Percentiles rank a stretch among this genome's conserved stretches.
These are phyloP conservation scores for Mactra quadrangularis DNA, from an alignment of 1,140 invertebrate genomes.

Conservation along the genomic window DNA sequence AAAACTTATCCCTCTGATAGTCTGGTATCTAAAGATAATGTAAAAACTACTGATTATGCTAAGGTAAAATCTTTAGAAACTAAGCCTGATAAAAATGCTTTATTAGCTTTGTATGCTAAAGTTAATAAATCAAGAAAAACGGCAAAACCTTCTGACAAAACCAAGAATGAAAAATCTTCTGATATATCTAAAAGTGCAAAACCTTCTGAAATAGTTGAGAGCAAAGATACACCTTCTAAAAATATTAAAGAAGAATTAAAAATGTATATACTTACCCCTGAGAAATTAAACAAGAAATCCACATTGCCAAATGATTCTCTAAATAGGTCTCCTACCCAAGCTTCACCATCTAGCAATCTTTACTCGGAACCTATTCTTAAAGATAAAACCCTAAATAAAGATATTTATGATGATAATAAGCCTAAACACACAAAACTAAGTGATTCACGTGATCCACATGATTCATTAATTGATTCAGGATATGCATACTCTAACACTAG, in stretches of 20 bases:
- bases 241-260: constrained; percentile 49
- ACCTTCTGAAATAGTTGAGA: not conserved
- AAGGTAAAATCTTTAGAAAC: not conserved
- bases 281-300: not conserved
- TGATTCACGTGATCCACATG: too few relatives aligned
- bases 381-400: too few relatives aligned
- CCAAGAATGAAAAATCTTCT: not conserved
- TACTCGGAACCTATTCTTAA: too few relatives aligned
- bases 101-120: constrained; percentile 34
- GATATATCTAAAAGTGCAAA: not conserved
- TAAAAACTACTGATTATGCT: too few relatives aligned
- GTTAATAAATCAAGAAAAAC: constrained; percentile 43
- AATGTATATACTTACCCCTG: constrained; percentile 48
- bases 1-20: too few relatives aligned
- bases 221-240: not conserved
- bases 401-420: too few relatives aligned
- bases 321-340: too few relatives aligned
- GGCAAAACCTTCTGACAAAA: not conserved
- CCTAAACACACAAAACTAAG: too few relatives aligned
- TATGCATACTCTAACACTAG: too few relatives aligned
- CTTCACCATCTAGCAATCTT: not conserved
- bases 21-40: too few relatives aligned
- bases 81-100: constrained; percentile 6
- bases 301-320: too few relatives aligned
- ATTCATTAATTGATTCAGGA: too few relatives aligned